Conservation (phyloP, 2,797 vertebrate genomes). For the Takifugu rubripes region DNA sequence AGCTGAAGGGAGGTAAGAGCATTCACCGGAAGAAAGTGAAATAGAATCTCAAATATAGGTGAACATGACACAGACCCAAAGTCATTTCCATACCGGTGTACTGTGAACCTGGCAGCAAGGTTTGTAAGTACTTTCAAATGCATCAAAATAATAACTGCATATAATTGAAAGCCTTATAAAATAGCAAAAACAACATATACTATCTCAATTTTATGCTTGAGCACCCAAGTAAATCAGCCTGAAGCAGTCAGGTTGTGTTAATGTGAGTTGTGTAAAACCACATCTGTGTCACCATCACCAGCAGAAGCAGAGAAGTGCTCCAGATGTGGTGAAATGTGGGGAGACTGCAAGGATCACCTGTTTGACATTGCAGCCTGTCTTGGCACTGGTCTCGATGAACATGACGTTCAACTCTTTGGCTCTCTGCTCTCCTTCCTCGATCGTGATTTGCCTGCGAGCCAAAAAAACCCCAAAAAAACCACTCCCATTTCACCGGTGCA, state of each 20-base stretch:
- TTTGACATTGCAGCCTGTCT: conserved; percentile 94
- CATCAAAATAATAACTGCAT: no score
- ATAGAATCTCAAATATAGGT: no score
- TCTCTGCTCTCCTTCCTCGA: conserved; percentile 89
- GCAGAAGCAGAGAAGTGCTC: conserved; percentile 16
- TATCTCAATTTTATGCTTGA: no score
- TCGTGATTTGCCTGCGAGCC: conserved; percentile 85
- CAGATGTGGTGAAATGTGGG: conserved; percentile 29
- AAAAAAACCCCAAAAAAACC: neutral
- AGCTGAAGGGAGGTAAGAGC: conserved; percentile 67
- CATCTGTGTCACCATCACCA: neutral
- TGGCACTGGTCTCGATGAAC: conserved; percentile 95
- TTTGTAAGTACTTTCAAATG: no score
- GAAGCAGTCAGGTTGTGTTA: no score
- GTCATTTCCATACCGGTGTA: neutral
- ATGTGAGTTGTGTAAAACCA: neutral
- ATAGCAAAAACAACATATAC: no score
- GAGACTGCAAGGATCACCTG: conserved; percentile 78
- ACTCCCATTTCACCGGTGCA: conserved; percentile 17
- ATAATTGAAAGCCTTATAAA: no score
- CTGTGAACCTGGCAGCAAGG: no score
- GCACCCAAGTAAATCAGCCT: no score
- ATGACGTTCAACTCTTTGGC: conserved; percentile 94
- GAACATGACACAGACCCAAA: neutral
- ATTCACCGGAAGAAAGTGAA: neutral